Evolutionary conservation across 2,113 vertebrate genomes (phyloP).

Genomic region (Coreoperca whiteheadi): DNA sequence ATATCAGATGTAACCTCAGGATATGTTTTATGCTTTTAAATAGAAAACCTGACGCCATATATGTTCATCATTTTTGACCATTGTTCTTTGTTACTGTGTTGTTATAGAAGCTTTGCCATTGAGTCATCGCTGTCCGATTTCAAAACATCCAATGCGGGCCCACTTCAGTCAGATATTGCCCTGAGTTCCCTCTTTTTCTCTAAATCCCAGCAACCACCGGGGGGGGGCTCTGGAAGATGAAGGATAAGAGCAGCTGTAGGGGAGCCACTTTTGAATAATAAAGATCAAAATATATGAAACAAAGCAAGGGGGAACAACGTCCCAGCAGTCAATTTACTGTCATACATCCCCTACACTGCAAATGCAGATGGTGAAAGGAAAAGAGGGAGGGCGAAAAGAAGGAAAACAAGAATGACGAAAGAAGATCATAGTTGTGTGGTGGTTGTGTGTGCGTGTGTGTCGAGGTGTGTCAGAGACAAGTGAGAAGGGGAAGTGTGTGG

Average conservation of each 20-base stretch:
- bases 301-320: constrained; percentile 44
- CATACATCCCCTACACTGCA: constrained; percentile 9
- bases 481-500: constrained; percentile 19
- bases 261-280: constrained; percentile 56
- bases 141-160: constrained; percentile 34
- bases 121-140: constrained; percentile 38
- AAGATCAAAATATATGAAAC: constrained; percentile 60
- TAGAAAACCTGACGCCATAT: background rate
- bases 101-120: constrained; percentile 12
- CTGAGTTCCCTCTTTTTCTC: constrained; percentile 15
- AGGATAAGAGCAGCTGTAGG: constrained; percentile 44
- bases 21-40: background rate
- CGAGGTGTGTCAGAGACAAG: background rate
- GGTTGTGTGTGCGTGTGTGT: constrained; percentile 4
- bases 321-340: constrained; percentile 49
- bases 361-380: constrained; percentile 44
- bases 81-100: constrained; percentile 2
- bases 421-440: constrained; percentile 32
- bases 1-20: background rate
- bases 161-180: constrained; percentile 31
- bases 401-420: constrained; percentile 51
- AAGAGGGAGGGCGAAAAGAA: background rate
- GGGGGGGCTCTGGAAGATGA: constrained; percentile 26
- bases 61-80: background rate
- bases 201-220: constrained; percentile 31